Percentiles rank a stretch among this genome's conserved stretches.
These are phyloP conservation scores for Cyclura pinguis DNA, from an alignment of 2,797 vertebrate genomes.

Conservation along the genomic window DNA sequence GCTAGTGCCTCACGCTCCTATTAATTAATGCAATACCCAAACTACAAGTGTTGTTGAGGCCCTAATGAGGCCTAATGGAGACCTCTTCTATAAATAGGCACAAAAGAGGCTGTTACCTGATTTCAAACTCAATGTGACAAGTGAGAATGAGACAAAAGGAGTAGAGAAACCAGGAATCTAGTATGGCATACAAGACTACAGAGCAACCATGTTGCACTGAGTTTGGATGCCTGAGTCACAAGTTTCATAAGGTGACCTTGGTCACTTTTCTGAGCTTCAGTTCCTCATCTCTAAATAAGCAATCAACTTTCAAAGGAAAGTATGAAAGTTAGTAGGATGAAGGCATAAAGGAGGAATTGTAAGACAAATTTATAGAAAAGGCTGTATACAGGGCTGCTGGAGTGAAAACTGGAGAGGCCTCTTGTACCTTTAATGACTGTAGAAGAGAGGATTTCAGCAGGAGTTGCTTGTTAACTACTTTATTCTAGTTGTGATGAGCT, in stretches of 20 bases:
- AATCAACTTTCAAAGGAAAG: background rate
- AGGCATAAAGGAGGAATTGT: background rate
- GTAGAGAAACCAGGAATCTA: background rate
- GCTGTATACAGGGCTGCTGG: too few relatives aligned
- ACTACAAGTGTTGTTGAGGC: conserved; percentile 38
- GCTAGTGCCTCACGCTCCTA: conserved; percentile 41
- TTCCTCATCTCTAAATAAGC: background rate
- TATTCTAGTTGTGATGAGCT: background rate
- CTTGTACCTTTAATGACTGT: too few relatives aligned
- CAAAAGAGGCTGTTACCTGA: conserved; percentile 15
- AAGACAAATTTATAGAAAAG: background rate
- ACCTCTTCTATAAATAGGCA: background rate
- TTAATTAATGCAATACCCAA: conserved; percentile 20
- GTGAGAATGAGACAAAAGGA: background rate
- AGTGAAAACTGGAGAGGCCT: too few relatives aligned
- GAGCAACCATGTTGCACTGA: background rate
- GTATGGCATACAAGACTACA: background rate
- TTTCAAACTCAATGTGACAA: conserved; percentile 27
- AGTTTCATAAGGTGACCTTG: too few relatives aligned
- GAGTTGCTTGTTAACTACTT: too few relatives aligned
- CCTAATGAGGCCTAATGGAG: conserved; percentile 7
- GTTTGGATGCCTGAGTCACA: background rate
- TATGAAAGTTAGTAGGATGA: background rate
- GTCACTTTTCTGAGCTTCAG: background rate
- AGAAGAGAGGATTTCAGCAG: too few relatives aligned